Base-by-base conservation (phyloP, 2,888 invertebrate genomes). In the Eristalis tenax region DNA sequence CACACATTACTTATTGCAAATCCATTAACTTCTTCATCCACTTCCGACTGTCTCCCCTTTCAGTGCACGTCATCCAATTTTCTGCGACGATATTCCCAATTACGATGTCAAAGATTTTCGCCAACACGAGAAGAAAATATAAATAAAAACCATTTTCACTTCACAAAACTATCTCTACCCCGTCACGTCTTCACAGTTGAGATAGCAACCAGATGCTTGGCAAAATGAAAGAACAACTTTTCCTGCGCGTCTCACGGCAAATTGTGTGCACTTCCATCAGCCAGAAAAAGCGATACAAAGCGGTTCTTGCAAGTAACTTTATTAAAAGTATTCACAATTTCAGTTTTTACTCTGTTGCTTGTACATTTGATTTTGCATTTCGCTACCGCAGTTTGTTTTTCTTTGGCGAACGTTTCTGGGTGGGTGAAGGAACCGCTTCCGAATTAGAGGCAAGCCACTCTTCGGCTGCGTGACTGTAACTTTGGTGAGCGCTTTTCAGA, bases 301-400 rank as follows among this genome's bases (percentile, higher is more conserved):
- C 61, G 40, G 13, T 74, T 50, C 18, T 56, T 74, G 65, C 18
- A 38, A 68, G 56, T 74, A 81, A 81, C 74, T 81, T 81, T 81
- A 63, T 81, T 74, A 83, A 83, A 83, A 83, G 66, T 68, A 77
- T 73, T 68, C 26, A 56, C 68, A 40, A 38, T 73, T 59, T 73
- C 13, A 15, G 56, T 13, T 71, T 73, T 23, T 78, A 4, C 18
- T 18, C 18, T 15, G 35, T 70, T 35, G 59, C 32, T 61, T 70
- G 32, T 63, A n/a, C 26, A 50, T 68, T 63, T 76, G 77, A 77
- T 83, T 82, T 83, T 83, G 73, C 76, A 83, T 77, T 82, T 82
- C 28, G 43, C 28, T 73, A 56, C 40, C 65, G 76, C 65, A 76
- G 66, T 70, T 71, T 75, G 18, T 26, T 74, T 80, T 38, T n/a